phyloP scores from a whole-genome alignment of 2,888 invertebrate species.

The Copidosoma aretas region DNA sequence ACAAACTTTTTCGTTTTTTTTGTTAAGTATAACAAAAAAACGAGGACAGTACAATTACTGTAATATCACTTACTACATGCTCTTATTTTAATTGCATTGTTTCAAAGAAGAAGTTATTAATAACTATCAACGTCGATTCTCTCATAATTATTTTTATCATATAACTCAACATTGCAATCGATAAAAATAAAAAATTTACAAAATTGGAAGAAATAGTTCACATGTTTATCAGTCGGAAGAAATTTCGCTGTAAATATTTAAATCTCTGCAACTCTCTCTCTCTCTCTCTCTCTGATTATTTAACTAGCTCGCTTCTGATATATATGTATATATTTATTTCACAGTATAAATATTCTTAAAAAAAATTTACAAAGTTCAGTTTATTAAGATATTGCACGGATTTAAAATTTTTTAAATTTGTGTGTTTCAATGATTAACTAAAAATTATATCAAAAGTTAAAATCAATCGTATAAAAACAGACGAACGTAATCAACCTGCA shows the following conservation, averaged over 20 bases:
- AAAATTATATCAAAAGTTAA: slow-evolving; percentile 21
- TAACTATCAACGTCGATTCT: slow-evolving; percentile 14
- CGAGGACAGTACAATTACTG: slow-evolving; percentile 29
- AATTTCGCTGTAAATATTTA: slow-evolving; percentile 9
- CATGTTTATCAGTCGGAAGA: slow-evolving; percentile 21
- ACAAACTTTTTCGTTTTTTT: slow-evolving; percentile 22
- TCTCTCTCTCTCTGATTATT: slow-evolving; percentile 14
- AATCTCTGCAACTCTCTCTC: slow-evolving; percentile 17
- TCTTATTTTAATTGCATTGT: slow-evolving; percentile 32
- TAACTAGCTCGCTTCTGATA: slow-evolving; percentile 3
- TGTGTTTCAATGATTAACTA: slow-evolving; percentile 24
- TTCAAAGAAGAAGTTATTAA: slow-evolving; percentile 24
- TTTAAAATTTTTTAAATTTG: slow-evolving; percentile 11
- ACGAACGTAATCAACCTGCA: slow-evolving; percentile 7
- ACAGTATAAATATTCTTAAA: too few species aligned
- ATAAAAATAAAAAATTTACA: slow-evolving; percentile 11
- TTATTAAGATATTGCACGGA: slow-evolving; percentile 1
- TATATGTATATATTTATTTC: slow-evolving; percentile 4
- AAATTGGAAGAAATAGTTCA: slow-evolving; percentile 20
- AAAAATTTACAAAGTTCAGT: slow-evolving; percentile 1
- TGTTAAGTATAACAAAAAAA: slow-evolving; percentile 18
- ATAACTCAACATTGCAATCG: slow-evolving; percentile 6
- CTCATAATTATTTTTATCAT: slow-evolving; percentile 17
- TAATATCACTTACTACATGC: slow-evolving; percentile 27
- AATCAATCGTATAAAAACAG: slow-evolving; percentile 25